phyloP scores from a whole-genome alignment of 2,797 vertebrate species.

The Delichon dasypus region DNA sequence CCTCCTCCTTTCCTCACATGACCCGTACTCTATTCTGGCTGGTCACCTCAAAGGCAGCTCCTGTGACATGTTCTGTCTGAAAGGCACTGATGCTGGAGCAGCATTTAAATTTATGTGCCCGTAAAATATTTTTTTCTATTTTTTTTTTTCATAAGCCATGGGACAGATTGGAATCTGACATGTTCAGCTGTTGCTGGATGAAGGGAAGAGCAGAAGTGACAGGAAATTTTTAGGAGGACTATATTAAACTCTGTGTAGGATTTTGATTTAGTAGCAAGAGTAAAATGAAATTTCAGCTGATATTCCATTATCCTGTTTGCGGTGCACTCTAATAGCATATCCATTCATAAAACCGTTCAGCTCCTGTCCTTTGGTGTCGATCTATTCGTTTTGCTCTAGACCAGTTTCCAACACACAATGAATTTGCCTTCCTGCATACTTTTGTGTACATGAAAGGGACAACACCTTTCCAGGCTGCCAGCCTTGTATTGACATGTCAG shows the following conservation, averaged over 20 bases:
- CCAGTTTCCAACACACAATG: not conserved
- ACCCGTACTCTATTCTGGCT: not conserved
- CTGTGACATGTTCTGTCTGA: not conserved
- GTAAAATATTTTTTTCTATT: slow-evolving; percentile 12
- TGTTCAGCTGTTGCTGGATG: not conserved
- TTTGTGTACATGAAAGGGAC: not conserved
- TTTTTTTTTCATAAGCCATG: not conserved
- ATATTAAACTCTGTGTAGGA: slow-evolving; percentile 38
- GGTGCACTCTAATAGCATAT: not conserved
- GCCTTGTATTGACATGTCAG: not conserved
- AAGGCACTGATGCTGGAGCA: not conserved
- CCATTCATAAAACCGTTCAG: slow-evolving; percentile 26
- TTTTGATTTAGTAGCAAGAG: slow-evolving; percentile 1
- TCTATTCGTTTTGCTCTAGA: not conserved
- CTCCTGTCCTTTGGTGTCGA: not conserved
- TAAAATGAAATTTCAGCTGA: slow-evolving; percentile 6
- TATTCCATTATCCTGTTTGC: slow-evolving; percentile 5
- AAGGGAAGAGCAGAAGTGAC: slow-evolving; percentile 5
- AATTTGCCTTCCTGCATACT: not conserved
- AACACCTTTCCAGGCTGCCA: not conserved
- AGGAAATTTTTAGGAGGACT: slow-evolving; percentile 41
- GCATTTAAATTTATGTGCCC: not conserved
- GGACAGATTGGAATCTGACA: slow-evolving; percentile 40
- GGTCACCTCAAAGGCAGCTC: not conserved
- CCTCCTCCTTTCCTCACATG: not conserved